These are phyloP conservation scores for Zonitis immaculata DNA, from an alignment of 2,888 invertebrate species.

Conservation along the genomic window DNA sequence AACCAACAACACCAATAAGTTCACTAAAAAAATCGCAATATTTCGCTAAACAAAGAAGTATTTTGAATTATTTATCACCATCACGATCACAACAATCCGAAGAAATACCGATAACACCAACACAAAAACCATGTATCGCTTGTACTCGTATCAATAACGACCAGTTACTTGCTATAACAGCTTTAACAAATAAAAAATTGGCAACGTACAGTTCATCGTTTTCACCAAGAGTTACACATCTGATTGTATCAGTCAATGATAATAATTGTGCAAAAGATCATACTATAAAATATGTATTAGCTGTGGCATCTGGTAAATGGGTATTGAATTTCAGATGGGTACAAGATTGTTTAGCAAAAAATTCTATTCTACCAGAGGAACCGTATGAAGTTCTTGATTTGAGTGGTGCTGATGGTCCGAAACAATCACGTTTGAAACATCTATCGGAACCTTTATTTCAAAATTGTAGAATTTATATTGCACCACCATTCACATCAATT, in stretches of 20 bases:
- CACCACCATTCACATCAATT: constrained; percentile 48
- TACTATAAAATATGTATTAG: constrained; percentile 54
- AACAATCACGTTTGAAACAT: constrained; percentile 48
- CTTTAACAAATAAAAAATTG: constrained; percentile 39
- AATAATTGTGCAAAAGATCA: constrained; percentile 39
- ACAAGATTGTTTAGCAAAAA: constrained; percentile 47
- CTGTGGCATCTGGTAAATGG: constrained; percentile 57
- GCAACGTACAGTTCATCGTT: constrained; percentile 36
- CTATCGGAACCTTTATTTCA: constrained; percentile 47
- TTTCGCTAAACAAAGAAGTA: constrained; percentile 41
- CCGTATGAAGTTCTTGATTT: constrained; percentile 54
- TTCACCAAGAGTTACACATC: constrained; percentile 39
- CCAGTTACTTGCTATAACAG: constrained; percentile 33
- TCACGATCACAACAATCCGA: constrained; percentile 9
- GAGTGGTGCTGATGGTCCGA: constrained; percentile 53
- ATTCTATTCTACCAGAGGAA: constrained; percentile 50
- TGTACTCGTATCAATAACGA: constrained; percentile 38
- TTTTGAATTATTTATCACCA: constrained; percentile 35
- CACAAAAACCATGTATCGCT: constrained; percentile 37
- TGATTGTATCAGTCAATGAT: constrained; percentile 40
- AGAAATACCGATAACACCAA: background rate
- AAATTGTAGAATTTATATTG: constrained; percentile 53
- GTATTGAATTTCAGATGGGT: constrained; percentile 56
- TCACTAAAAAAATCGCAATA: background rate
- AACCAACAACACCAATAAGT: constrained; percentile 16